Percentiles rank a stretch among this genome's conserved stretches.
phyloP scores from a whole-genome alignment of 2,888 invertebrate genomes.

The Parnassius glacialis region DNA sequence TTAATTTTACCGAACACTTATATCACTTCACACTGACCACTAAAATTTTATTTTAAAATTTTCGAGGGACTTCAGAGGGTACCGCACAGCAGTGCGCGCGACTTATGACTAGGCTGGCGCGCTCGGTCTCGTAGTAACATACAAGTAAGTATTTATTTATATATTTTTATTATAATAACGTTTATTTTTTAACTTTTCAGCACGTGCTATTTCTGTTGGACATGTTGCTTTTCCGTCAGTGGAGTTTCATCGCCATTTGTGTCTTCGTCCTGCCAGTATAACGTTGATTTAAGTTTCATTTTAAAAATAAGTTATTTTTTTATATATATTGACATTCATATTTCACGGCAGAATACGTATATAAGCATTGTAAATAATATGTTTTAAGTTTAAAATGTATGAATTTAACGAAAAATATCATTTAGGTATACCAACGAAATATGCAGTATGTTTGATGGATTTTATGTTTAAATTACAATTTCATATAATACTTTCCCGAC shows the following conservation, averaged over 20 bases:
- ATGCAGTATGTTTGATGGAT: no score
- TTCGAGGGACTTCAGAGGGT: constrained; percentile 49
- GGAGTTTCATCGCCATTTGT: constrained; percentile 37
- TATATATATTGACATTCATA: not conserved
- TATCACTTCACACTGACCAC: constrained; percentile 63
- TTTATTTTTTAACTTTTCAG: constrained; percentile 50
- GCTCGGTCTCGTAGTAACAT: constrained; percentile 42
- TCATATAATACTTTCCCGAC: no score
- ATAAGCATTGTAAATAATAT: not conserved
- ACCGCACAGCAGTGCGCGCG: constrained; percentile 60
- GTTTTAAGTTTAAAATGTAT: not conserved
- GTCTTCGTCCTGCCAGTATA: constrained; percentile 16
- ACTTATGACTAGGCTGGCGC: constrained; percentile 52
- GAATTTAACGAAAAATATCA: no score
- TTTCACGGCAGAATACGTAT: not conserved
- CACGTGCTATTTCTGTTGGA: constrained; percentile 47
- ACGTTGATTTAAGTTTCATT: constrained; percentile 31
- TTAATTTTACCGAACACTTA: constrained; percentile 55
- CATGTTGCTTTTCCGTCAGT: constrained; percentile 22
- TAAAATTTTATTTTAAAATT: constrained; percentile 38
- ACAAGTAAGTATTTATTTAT: constrained; percentile 55
- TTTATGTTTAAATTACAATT: no score
- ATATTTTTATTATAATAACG: constrained; percentile 67
- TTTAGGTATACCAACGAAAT: no score
- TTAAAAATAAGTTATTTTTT: constrained; percentile 7